phyloP scores from a whole-genome alignment of 2,888 invertebrate genomes.

The Tetrapedia diversipes region DNA sequence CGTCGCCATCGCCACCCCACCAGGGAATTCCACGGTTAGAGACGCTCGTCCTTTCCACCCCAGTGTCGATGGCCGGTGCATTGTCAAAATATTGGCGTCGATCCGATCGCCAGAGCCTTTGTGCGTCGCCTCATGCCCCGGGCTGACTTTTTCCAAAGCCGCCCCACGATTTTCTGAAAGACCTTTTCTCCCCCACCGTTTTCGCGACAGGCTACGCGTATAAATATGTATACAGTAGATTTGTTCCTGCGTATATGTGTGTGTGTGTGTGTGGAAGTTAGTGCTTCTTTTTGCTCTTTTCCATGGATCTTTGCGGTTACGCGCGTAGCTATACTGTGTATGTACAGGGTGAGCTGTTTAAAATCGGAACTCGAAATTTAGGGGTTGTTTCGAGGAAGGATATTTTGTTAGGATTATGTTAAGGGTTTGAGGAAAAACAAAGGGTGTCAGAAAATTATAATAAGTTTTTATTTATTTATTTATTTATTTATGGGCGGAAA shows the following conservation, averaged over 20 bases:
- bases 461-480: too few species aligned
- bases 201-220: background rate
- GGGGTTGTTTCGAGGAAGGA: too few species aligned
- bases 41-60: slow-evolving; percentile 46
- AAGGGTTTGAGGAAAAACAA: too few species aligned
- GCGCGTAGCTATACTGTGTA: too few species aligned
- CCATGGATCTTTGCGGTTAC: slow-evolving; percentile 1
- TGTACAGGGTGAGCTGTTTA: too few species aligned
- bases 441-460: too few species aligned
- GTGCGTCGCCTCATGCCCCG: slow-evolving; percentile 72
- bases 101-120: slow-evolving; percentile 75
- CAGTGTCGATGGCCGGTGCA: slow-evolving; percentile 76
- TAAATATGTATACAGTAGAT: too few species aligned
- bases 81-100: slow-evolving; percentile 82
- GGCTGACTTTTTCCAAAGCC: slow-evolving; percentile 74
- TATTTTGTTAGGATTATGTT: too few species aligned
- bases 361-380: too few species aligned
- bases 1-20: slow-evolving; percentile 48
- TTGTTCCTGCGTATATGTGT: too few species aligned
- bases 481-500: too few species aligned
- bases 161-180: slow-evolving; percentile 58
- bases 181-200: slow-evolving; percentile 26
- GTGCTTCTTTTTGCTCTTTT: background rate
- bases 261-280: too few species aligned
- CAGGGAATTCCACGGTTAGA: slow-evolving; percentile 66